Base-by-base conservation (phyloP, 1,140 invertebrate species). In the Microplitis mediator region DNA sequence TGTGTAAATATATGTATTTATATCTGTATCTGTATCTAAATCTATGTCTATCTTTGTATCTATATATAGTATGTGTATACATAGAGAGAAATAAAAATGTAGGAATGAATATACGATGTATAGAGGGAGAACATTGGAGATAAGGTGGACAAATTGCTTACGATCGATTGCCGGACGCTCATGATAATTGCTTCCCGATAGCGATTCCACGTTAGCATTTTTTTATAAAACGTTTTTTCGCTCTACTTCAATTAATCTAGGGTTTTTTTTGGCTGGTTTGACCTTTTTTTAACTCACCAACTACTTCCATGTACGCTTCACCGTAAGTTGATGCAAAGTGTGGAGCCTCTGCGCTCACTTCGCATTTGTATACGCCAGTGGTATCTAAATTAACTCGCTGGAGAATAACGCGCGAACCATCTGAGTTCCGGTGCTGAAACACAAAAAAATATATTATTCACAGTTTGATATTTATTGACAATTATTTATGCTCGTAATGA, bases 331-430 rank as follows among this genome's bases (percentile, higher is more conserved):
- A 91, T 9, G 88, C 88, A 81, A 94, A 95, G 64, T 89, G 91
- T 23, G 92, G 92, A 16, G 89, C 91, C 84, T 95, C 93, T 0
- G 91, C 93, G 68, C 91, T 93, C 71, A 95, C 91, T 85, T 95
- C 93, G 80, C 93, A 95, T 76, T 89, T 89, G 85, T 93, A 95
- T 16, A 89, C 77, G 3, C 93, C 93, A 16, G 89, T 92, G 2
- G 91, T 90, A 80, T 91, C 89, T 61, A 93, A 86, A 45, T 88
- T 91, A 5, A 94, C 89, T 39, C 88, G 86, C 65, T 88, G 87
- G 31, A 95, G 83, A 14, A 88, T 82, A 0, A 95, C 91, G 75
- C 88, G 85, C 64, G 88, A 88, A 66, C 87, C 86, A 75, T 92
- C 87, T 6, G 92, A 92, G 23, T 84, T 81, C 39, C 86, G 82